These are phyloP conservation scores for Psilanteris sp. DNA, from an alignment of 1,140 invertebrate species.

Conservation along the genomic window DNA sequence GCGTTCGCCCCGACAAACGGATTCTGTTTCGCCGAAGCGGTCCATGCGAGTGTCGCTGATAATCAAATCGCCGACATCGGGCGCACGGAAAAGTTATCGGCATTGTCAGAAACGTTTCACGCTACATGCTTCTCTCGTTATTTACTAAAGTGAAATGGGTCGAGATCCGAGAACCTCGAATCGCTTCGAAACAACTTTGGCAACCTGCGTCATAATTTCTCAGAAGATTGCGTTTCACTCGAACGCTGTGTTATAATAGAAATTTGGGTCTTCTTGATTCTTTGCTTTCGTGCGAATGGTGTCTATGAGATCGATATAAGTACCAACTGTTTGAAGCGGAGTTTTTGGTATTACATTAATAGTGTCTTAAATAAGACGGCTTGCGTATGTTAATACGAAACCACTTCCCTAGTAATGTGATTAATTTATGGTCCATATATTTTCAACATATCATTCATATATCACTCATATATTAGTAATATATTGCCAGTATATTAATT, in stretches of 20 bases:
- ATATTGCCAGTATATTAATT: too few relatives aligned
- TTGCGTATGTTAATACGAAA: too few relatives aligned
- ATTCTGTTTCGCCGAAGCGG: too few relatives aligned
- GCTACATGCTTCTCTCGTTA: slow-evolving; percentile 21
- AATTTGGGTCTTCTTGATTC: slow-evolving; percentile 20
- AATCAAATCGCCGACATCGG: slow-evolving; percentile 13
- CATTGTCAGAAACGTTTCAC: slow-evolving; percentile 28
- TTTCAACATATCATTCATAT: too few relatives aligned
- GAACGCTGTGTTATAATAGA: slow-evolving; percentile 34
- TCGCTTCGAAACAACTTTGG: slow-evolving; percentile 32
- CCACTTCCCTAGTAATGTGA: too few relatives aligned
- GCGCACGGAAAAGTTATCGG: slow-evolving; percentile 17
- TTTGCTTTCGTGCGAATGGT: neutral
- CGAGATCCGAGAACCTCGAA: slow-evolving; percentile 21
- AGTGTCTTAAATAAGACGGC: too few relatives aligned
- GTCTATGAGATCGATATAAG: too few relatives aligned
- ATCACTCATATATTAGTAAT: too few relatives aligned
- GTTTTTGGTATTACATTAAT: too few relatives aligned
- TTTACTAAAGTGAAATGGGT: slow-evolving; percentile 32
- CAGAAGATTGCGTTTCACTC: slow-evolving; percentile 23
- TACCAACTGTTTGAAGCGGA: too few relatives aligned
- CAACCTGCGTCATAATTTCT: slow-evolving; percentile 43
- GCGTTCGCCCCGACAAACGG: neutral
- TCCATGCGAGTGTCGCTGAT: too few relatives aligned
- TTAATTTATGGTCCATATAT: too few relatives aligned